A percentile compares a stretch with the other conserved stretches of the same genome.
phyloP scores from a whole-genome alignment of 2,113 vertebrate genomes.

The Meriones unguiculatus region DNA sequence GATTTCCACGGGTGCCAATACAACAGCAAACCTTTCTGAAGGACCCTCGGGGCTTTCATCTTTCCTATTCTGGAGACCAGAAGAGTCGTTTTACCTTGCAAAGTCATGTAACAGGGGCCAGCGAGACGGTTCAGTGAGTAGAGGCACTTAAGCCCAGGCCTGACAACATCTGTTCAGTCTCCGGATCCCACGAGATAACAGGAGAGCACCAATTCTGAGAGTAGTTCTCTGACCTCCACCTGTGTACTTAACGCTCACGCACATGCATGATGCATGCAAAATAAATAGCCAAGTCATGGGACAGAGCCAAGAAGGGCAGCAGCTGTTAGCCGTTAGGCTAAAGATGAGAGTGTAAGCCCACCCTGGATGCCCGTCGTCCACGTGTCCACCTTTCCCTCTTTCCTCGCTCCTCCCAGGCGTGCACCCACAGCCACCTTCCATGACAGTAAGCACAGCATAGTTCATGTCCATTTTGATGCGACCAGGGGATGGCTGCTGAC shows the following conservation, averaged over 20 bases:
- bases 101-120: not conserved
- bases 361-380: not conserved
- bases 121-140: not conserved
- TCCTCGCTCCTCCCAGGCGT: slow-evolving; percentile 86
- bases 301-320: not conserved
- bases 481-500: slow-evolving; percentile 96
- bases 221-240: not conserved
- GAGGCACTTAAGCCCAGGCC: not conserved
- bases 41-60: not conserved
- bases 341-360: not conserved
- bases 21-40: not conserved
- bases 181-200: not conserved
- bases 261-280: not conserved
- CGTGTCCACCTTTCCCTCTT: not conserved
- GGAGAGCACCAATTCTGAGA: not conserved
- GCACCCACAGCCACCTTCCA: slow-evolving; percentile 98
- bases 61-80: slow-evolving; percentile 25
- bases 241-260: too few species aligned
- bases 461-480: slow-evolving; percentile 96
- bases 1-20: not conserved
- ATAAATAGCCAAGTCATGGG: not conserved
- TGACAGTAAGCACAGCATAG: slow-evolving; percentile 95
- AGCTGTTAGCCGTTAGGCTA: not conserved
- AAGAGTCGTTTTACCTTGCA: not conserved
- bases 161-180: not conserved